Conservation (phyloP, 2,888 invertebrate species). For the Graphium colonna region DNA sequence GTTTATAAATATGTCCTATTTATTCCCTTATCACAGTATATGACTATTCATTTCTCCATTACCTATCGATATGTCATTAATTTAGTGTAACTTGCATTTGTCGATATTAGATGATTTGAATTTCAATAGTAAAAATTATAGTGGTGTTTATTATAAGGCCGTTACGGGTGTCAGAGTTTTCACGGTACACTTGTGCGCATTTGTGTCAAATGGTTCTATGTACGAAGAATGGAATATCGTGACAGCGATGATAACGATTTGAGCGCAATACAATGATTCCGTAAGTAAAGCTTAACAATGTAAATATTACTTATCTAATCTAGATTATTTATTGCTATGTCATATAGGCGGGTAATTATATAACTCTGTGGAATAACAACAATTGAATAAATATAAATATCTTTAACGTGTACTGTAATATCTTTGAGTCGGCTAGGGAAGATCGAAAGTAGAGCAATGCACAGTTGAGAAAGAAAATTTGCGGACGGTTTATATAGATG, state of each 20-base stretch:
- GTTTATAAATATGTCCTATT: slow-evolving; percentile 63
- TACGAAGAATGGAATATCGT: slow-evolving; percentile 8
- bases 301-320: slow-evolving; percentile 68
- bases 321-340: slow-evolving; percentile 78
- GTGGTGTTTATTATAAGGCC: slow-evolving; percentile 1
- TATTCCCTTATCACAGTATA: slow-evolving; percentile 76
- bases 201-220: slow-evolving; percentile 29
- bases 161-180: slow-evolving; percentile 9
- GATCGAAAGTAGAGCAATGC: slow-evolving; percentile 8
- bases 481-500: slow-evolving; percentile 22
- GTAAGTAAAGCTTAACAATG: slow-evolving; percentile 65
- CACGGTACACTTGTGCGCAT: slow-evolving; percentile 50
- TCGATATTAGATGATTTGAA: neutral
- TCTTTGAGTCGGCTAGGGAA: slow-evolving; percentile 20
- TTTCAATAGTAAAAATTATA: slow-evolving; percentile 7
- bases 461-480: slow-evolving; percentile 3
- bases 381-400: slow-evolving; percentile 49
- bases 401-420: slow-evolving; percentile 28
- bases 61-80: slow-evolving; percentile 66
- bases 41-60: slow-evolving; percentile 60
- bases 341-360: slow-evolving; percentile 76
- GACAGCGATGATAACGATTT: slow-evolving; percentile 34
- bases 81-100: slow-evolving; percentile 12
- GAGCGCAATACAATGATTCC: slow-evolving; percentile 48
- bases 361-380: slow-evolving; percentile 57